Evolutionary conservation across 2,797 vertebrate species (phyloP), one percentile per base, ranked within the genome.

Genomic region (Sciaenops ocellatus): DNA sequence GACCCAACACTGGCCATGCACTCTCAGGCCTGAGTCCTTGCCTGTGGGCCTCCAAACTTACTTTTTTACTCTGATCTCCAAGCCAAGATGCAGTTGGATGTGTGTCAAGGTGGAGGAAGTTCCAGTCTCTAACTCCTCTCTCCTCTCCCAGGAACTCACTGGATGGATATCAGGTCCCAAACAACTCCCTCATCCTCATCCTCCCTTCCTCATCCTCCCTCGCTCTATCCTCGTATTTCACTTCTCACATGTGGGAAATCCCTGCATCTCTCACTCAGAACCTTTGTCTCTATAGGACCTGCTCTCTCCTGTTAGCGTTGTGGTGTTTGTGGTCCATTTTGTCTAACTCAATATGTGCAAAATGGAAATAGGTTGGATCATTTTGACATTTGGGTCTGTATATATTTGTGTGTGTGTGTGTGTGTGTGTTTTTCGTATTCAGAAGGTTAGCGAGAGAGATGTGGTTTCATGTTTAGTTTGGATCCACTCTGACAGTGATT

Each of bases 401-500:
- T 84, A 50, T 80, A 44, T 88, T 50, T 85, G 64, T 18, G 22
- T 55, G 7, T 51, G 7, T 30, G 48, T 50, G 20, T n/a, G 18
- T 50, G 50, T 52, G 59, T 80, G 69, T 82, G 71, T 70, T 72
- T 52, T 83, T 24, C 11, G 3, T 59, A 76, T 56, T 47, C 80
- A 83, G 84, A 85, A 90, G 87, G 86, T 84, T 86, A 79, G 82
- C 62, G 41, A 76, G 48, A 63, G 56, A 83, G 88, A 85, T 85
- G 85, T 55, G 87, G 88, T 90, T 91, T 85, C 70, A 61, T 91
- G 88, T 94, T 93, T 92, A 80, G 83, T 82, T 93, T 92, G 92
- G 89, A 90, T 89, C 68, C 67, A 13, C 65, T 80, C 73, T 89
- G 88, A 88, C 88, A 71, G 80, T 81, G 86, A 91, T 90, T 91